Base-by-base conservation (phyloP, 2,888 invertebrate genomes). In the Pseudanteris insignis region DNA sequence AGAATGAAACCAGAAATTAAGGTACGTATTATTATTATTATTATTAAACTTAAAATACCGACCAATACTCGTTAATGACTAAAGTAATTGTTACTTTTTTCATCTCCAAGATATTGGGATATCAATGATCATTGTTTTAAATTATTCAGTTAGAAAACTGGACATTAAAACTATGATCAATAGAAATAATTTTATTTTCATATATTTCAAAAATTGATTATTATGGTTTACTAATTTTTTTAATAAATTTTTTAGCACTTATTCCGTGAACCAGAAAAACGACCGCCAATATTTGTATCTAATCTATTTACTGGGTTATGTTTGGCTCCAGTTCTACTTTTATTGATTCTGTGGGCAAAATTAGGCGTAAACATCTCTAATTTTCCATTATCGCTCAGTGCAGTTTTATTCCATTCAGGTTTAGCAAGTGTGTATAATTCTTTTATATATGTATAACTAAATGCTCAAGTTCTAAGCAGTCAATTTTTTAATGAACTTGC, bases 231-330 rank as follows among this genome's bases (percentile, higher is more conserved):
- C n/a, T n/a, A n/a, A n/a, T n/a, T n/a, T n/a, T n/a, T 21, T 7
- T 5, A 21, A 21, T 21, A 21, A 26, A 26, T 26, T 32, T n/a
- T 30, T 71, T 79, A 84, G 83, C 98, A 99, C 83, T 81, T 86
- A 82, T 99, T 98, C 87, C 90, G 96, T 32, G 86, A 87, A 74
- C 91, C 97, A 0, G 98, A 98, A 80, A 89, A 91, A 71, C 88
- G 96, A 34, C 98, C 99, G 44, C 86, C 96, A 24, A 88, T 88
- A 26, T 78, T 88, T 30, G 89, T 99, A 46, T 96, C 97, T 0
- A 90, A 94, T 81, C 84, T 94, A 61, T 99, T 97, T 83, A 95
- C 96, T 41, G 86, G 85, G 21, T 83, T 96, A 6, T 90, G 90
- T 68, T 84, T 90, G 4, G 86, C 91, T 21, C 94, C 96, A 15